A percentile compares a stretch with the other conserved stretches of the same genome.
These are phyloP conservation scores for Empidonax alnorum DNA, from an alignment of 2,113 vertebrate genomes.

Conservation along the genomic window DNA sequence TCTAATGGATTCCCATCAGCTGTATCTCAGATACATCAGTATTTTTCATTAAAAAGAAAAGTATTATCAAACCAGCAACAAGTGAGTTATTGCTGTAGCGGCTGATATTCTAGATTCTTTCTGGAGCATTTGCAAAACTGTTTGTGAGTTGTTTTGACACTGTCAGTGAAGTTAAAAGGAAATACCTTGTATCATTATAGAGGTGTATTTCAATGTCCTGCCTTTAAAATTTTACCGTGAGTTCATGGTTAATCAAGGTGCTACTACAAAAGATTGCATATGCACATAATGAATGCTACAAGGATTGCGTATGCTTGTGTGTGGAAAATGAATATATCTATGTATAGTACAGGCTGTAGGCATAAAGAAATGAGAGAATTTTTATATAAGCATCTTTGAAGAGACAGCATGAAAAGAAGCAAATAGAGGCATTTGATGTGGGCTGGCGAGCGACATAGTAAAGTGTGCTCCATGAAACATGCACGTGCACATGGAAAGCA, in stretches of 20 bases:
- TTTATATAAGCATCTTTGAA: conserved; percentile 29
- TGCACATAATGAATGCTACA: not conserved
- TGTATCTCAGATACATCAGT: too few relatives aligned
- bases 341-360: not conserved
- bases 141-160: not conserved
- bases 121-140: not conserved
- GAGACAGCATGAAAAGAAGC: conserved; percentile 8
- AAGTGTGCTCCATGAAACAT: not conserved
- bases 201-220: not conserved
- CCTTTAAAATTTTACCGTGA: not conserved
- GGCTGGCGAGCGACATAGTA: not conserved
- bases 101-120: not conserved
- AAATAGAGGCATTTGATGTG: conserved; percentile 2
- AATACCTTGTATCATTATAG: not conserved
- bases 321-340: not conserved
- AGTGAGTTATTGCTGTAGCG: not conserved
- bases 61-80: not conserved
- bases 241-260: not conserved
- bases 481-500: not conserved
- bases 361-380: not conserved
- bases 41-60: too few relatives aligned
- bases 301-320: not conserved
- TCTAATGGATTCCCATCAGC: too few relatives aligned
- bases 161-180: not conserved
- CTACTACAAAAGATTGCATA: not conserved